Base-by-base conservation (phyloP, 2,797 vertebrate genomes). In the Pangasius krempfi region DNA sequence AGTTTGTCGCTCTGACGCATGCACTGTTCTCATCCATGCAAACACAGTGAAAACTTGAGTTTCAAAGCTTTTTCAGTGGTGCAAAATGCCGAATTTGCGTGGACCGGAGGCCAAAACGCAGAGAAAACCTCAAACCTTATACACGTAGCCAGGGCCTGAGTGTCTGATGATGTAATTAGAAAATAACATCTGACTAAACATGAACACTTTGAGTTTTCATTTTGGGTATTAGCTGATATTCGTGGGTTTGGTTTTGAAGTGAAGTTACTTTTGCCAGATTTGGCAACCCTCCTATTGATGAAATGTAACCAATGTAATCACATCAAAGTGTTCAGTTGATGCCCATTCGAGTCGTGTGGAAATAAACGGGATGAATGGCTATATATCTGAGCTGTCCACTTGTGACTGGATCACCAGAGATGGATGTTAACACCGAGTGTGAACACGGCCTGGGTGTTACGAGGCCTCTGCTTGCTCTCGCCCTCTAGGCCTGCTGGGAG, bases 401-500 rank as follows among this genome's bases (percentile, higher is more conserved):
- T 47, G n/a, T 84, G 62, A 66, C 56, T 9, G 58, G 56, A 18
- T 84, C 82, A 33, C 27, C 44, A 33, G 62, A 22, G 27, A 50
- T 2, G 2, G 27, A 30, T 52, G 44, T 30, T 66, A 52, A 52
- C 7, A 6, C 16, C 18, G 2, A 84, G 82, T 84, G 44, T 84
- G 82, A 50, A 10, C 62, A 3, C 4, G 14, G 54, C 81, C 40
- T 64, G 81, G 40, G 16, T 81, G 54, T 80, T 80, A 66, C 78
- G 40, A 70, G 76, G 72, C 73, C 54, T 85, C 52, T 85, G 54
- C 73, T 62, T 44, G 78, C 25, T n/a, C 62, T 47, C 62, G 76
- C 54, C 50, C 85, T 75, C 79, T 47, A 79, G 84, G 87, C 86
- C 72, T 86, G 82, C 90, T 89, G 88, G 78, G 83, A 91, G 83